Percentiles rank a stretch among this genome's conserved stretches.
Conservation (phyloP, 2,797 vertebrate species). For the Acrossocheilus wenchowensis region DNA sequence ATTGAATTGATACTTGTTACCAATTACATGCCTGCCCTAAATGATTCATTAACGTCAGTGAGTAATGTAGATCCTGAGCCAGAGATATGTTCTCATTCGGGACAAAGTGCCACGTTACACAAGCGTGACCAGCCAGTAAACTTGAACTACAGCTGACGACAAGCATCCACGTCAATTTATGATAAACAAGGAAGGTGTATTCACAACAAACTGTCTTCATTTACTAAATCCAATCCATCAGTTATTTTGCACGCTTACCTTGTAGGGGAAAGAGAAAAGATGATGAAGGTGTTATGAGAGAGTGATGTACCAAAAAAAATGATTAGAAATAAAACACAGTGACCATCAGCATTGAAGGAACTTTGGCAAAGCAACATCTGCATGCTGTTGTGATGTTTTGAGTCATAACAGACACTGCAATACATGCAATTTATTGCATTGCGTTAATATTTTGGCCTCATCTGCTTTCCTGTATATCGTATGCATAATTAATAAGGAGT, state of each 20-base stretch:
- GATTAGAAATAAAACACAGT: conserved; percentile 1
- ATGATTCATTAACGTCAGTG: conserved; percentile 41
- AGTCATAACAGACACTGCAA: neutral
- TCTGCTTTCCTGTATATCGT: neutral
- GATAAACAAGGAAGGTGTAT: conserved; percentile 24
- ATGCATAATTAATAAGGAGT: neutral
- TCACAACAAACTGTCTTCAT: conserved; percentile 23
- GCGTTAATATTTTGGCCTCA: neutral
- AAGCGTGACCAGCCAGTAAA: neutral
- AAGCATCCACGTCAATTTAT: conserved; percentile 5
- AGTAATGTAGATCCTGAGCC: conserved; percentile 20
- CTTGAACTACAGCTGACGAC: neutral
- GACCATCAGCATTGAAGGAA: neutral
- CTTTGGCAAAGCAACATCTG: neutral
- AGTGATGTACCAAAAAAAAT: conserved; percentile 32
- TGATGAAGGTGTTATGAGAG: conserved; percentile 30
- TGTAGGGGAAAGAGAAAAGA: conserved; percentile 33
- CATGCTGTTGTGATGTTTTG: neutral
- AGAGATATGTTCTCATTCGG: conserved; percentile 18
- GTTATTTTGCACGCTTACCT: neutral
- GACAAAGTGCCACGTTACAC: neutral
- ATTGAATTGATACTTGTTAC: conserved; percentile 34
- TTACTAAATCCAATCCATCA: conserved; percentile 15
- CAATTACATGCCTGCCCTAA: conserved; percentile 41
- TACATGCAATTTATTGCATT: neutral